Evolutionary conservation across 2,113 vertebrate genomes (phyloP).

Genomic region (Seriola aureovittata): DNA sequence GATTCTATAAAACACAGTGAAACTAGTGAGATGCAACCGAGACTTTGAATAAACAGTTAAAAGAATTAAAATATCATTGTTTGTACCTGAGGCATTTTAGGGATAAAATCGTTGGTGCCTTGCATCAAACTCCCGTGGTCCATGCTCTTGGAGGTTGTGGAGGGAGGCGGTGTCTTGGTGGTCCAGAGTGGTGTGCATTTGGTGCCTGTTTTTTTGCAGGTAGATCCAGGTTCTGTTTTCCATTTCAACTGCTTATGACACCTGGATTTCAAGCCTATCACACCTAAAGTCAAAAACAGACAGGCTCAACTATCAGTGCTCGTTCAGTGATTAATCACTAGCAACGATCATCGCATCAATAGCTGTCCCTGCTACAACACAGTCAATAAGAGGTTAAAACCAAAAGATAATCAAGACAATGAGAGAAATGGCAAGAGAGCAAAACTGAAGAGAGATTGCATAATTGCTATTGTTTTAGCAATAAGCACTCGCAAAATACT

Average conservation of each 20-base stretch:
- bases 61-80: not conserved
- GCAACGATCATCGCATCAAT: conserved; percentile 11
- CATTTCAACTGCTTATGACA: conserved; percentile 44
- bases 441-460: not conserved
- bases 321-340: conserved; percentile 7
- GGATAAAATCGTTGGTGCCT: not conserved
- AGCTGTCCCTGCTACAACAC: not conserved
- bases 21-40: conserved; percentile 33
- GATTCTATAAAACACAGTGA: conserved; percentile 68
- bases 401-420: not conserved
- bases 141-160: conserved; percentile 57
- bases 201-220: not conserved
- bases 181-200: conserved; percentile 29
- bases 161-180: conserved; percentile 50
- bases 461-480: conserved; percentile 17
- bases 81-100: conserved; percentile 58
- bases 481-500: conserved; percentile 12
- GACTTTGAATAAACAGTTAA: not conserved
- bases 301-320: not conserved
- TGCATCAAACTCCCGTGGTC: conserved; percentile 13
- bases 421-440: not conserved
- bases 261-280: conserved; percentile 35
- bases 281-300: conserved; percentile 43
- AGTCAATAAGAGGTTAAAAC: not conserved
- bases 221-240: conserved; percentile 20